Evolutionary conservation across 2,888 invertebrate species (phyloP).

Genomic region (Apoda limacodes): DNA sequence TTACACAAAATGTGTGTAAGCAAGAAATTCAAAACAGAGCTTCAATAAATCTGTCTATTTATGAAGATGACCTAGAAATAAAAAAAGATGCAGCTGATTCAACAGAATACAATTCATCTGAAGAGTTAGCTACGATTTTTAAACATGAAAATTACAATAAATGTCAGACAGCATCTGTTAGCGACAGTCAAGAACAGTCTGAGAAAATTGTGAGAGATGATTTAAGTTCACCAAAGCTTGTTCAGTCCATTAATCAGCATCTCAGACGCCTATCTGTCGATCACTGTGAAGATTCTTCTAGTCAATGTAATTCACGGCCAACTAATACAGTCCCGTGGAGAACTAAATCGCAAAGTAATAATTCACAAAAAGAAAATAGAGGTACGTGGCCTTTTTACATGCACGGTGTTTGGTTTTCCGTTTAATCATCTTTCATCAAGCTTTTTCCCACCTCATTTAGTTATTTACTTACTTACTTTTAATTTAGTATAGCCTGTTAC

Average conservation of each 20-base stretch:
- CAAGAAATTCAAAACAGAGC: slow-evolving; percentile 37
- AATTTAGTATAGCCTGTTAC: slow-evolving; percentile 7
- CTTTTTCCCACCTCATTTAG: too few species aligned
- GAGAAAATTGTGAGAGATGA: slow-evolving; percentile 39
- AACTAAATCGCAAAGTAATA: slow-evolving; percentile 51
- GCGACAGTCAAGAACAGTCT: slow-evolving; percentile 25
- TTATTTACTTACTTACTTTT: too few species aligned
- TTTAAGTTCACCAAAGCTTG: slow-evolving; percentile 59
- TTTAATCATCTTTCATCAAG: slow-evolving; percentile 58
- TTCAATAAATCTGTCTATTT: slow-evolving; percentile 53
- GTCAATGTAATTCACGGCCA: slow-evolving; percentile 61
- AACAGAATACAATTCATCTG: slow-evolving; percentile 74
- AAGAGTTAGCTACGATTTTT: slow-evolving; percentile 74
- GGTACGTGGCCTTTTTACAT: slow-evolving; percentile 59
- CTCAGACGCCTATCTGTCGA: slow-evolving; percentile 53
- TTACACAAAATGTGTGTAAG: slow-evolving; percentile 30
- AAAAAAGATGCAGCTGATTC: slow-evolving; percentile 52
- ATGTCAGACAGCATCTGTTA: slow-evolving; percentile 22
- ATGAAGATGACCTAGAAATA: slow-evolving; percentile 53
- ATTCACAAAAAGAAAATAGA: slow-evolving; percentile 60
- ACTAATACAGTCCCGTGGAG: slow-evolving; percentile 61
- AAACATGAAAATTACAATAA: slow-evolving; percentile 45
- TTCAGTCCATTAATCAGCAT: slow-evolving; percentile 57
- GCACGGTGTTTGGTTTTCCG: slow-evolving; percentile 60
- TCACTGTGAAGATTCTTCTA: slow-evolving; percentile 47